These are phyloP conservation scores for Charadrius vociferus DNA, from an alignment of 2,113 vertebrate species.

Conservation along the genomic window DNA sequence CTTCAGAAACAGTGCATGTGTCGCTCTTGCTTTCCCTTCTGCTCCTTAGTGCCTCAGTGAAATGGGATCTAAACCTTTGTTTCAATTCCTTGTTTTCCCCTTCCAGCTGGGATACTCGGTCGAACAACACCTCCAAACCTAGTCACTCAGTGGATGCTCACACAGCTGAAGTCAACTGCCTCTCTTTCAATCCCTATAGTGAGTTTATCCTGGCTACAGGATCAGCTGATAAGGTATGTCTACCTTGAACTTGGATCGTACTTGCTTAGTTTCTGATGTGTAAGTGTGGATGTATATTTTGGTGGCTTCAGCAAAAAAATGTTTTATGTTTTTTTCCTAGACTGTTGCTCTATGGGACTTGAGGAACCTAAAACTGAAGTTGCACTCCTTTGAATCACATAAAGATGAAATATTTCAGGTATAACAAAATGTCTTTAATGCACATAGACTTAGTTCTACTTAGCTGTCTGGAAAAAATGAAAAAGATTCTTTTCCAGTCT, in stretches of 20 bases:
- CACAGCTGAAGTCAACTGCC: constrained; percentile 97
- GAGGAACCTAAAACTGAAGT: constrained; percentile 94
- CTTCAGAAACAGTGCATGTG: not conserved
- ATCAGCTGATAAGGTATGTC: constrained; percentile 92
- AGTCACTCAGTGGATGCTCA: constrained; percentile 97
- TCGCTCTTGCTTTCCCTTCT: not conserved
- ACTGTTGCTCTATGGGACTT: constrained; percentile 98
- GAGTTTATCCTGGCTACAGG: constrained; percentile 97
- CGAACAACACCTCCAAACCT: constrained; percentile 97
- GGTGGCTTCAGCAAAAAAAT: not conserved
- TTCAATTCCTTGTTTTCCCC: not conserved
- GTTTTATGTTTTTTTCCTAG: constrained; percentile 56
- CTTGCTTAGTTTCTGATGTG: not conserved
- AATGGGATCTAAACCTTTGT: accelerated
- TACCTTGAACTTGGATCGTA: accelerated
- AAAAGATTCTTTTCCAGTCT: not conserved
- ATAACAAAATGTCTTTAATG: not conserved
- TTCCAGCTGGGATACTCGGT: constrained; percentile 93
- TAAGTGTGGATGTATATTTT: accelerated
- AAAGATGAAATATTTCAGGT: constrained; percentile 99
- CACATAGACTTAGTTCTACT: not conserved
- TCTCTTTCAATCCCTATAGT: constrained; percentile 97
- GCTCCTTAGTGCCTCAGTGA: too few species aligned
- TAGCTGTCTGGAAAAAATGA: not conserved
- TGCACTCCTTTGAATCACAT: constrained; percentile 98